Base-by-base conservation (phyloP, 2,113 vertebrate genomes). In the Alethe castanea region DNA sequence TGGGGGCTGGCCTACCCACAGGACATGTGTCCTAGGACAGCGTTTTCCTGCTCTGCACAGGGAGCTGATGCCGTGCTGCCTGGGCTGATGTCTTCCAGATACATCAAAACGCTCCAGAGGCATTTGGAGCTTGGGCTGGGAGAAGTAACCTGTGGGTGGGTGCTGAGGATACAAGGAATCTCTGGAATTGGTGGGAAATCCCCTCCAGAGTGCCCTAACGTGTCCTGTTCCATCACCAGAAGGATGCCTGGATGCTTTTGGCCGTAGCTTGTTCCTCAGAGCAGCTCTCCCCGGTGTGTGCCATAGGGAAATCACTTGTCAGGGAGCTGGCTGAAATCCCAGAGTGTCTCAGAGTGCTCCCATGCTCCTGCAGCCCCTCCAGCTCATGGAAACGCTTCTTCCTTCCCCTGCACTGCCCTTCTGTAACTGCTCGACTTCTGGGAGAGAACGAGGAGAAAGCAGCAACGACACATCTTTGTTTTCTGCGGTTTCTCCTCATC, bases 401-500 rank as follows among this genome's bases (percentile, higher is more conserved):
- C 50, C 50, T 28, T 57, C 19, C 52, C 50, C 54, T 57, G 64
- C 65, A 5, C 67, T 42, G 18, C 83, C 29, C 60, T 77, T 25
- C 60, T 14, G 5, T 60, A 76, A 36, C 36, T 17, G 71, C 62
- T 42, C 31, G 71, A 62, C 57, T 73, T 96, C 90, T 74, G 52
- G 64, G 74, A 36, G 93, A 85, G 40, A 73, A 40, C 40, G 36
- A 85, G 48, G 81, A 81, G 83, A 84, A 96, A 89, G 59, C 50
- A 26, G 31, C 35, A 48, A 54, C 7, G 4, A 44, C 67, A 47
- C 87, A 64, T 93, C 84, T 94, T 95, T 96, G 71, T 85, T 97
- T 95, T 96, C 74, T 79, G 88, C 18, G 69, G 15, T 77, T 95
- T 95, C 79, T 97, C 90, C 83, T 95, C 96, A 95, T 96, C 95